Conservation (phyloP, 2,888 invertebrate species). For the Agrypnus murinus region DNA sequence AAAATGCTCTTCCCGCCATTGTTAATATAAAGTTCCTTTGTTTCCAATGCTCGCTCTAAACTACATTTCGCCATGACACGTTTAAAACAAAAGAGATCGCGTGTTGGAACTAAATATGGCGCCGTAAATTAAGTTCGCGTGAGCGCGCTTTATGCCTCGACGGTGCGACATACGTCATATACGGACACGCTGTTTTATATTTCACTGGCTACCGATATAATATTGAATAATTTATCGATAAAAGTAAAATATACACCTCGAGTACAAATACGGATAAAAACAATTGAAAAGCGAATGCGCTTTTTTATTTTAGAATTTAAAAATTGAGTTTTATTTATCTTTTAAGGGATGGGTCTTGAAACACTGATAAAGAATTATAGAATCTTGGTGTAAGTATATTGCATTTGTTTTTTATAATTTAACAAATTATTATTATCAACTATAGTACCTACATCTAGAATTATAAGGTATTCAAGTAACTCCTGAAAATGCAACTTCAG, state of each 20-base stretch:
- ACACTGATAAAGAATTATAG: too few relatives aligned
- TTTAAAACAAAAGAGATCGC: conserved; percentile 71
- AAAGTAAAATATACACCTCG: neutral
- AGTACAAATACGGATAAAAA: too few relatives aligned
- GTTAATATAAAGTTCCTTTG: conserved; percentile 44
- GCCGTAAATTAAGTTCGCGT: conserved; percentile 71
- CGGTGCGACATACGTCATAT: conserved; percentile 67
- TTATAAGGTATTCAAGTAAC: too few relatives aligned
- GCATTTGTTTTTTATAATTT: too few relatives aligned
- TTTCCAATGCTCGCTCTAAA: conserved; percentile 50
- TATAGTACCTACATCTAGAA: too few relatives aligned
- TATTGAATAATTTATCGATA: conserved; percentile 29
- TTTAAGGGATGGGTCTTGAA: too few relatives aligned
- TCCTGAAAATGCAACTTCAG: too few relatives aligned
- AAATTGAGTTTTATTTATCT: too few relatives aligned
- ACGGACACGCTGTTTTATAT: conserved; percentile 50
- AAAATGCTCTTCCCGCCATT: conserved; percentile 54
- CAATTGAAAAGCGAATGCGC: too few relatives aligned
- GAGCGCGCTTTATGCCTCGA: conserved; percentile 69
- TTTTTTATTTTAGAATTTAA: too few relatives aligned
- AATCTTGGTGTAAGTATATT: too few relatives aligned
- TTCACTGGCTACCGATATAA: conserved; percentile 44
- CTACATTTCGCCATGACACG: conserved; percentile 70
- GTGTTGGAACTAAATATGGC: conserved; percentile 72
- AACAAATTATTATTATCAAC: too few relatives aligned